Conservation (phyloP, 2,113 vertebrate species). For the Halichoerus grypus region DNA sequence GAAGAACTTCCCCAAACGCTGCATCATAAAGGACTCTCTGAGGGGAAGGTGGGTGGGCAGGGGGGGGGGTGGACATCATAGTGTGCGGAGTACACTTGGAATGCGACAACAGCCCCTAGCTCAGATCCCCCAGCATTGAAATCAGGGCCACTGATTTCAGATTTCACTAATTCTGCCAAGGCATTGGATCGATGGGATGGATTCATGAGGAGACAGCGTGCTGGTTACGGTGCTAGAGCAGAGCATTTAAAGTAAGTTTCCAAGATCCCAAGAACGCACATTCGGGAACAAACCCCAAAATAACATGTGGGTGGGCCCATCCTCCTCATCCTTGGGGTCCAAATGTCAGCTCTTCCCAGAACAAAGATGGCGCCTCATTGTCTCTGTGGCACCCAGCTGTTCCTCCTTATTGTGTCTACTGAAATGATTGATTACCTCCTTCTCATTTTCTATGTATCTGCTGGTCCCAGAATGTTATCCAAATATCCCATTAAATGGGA, state of each 20-base stretch:
- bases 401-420: accelerated
- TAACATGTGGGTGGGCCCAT: accelerated
- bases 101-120: accelerated
- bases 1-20: background rate
- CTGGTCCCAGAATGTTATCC: accelerated
- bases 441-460: accelerated
- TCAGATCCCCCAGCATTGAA: too few relatives aligned
- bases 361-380: accelerated
- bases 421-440: background rate
- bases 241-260: accelerated
- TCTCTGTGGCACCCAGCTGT: background rate
- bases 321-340: background rate
- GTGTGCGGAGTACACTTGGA: accelerated
- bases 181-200: accelerated
- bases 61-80: accelerated
- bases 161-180: accelerated
- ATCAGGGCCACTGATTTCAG: accelerated
- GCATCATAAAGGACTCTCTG: too few relatives aligned
- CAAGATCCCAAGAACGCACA: background rate
- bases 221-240: accelerated
- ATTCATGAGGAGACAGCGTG: accelerated
- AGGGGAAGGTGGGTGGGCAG: accelerated
- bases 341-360: background rate
- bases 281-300: accelerated
- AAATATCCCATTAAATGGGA: background rate